Base-by-base conservation (phyloP, 2,113 vertebrate genomes). In the Eublepharis macularius region DNA sequence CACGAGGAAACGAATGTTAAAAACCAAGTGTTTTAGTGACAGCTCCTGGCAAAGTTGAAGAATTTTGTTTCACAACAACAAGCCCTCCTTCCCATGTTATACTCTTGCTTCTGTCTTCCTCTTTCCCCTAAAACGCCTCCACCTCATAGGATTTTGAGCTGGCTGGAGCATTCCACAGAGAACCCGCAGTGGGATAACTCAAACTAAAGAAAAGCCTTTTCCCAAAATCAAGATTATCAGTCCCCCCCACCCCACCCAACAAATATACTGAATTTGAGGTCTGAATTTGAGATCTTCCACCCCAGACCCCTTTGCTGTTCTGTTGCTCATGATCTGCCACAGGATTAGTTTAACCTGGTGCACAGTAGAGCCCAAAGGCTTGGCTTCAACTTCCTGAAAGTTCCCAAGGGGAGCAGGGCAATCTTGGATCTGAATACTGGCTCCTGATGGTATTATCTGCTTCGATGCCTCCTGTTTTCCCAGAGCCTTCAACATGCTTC, bases 391-490 rank as follows among this genome's bases (percentile, higher is more conserved):
- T 88, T 93, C 90, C 90, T 89, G 88, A 0, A 63, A 87, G 1
- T 82, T 93, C 80, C 87, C 83, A 39, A 83, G 83, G 86, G 87
- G 84, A 86, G 78, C 54, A 65, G n/a, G 83, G 81, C 87, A 83
- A 0, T 0, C 76, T 90, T 94, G 90, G 90, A 92, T 76, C 68
- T 75, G 84, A 91, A 84, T 1, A 0, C 90, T 89, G 89, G 82
- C 91, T 92, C 89, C 86, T 87, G 68, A 51, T 87, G 91, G 88
- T 79, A 63, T 2, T 86, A 83, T 86, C 91, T 91, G 84, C 83
- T 93, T 91, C 88, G 49, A 80, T 94, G 93, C 85, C 75, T 89
- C 92, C 86, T 87, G n/a, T n/a, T 21, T 87, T 84, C 54, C 16
- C 41, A 34, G 39, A 60, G 51, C 70, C 39, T 89, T 92, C 91